These are phyloP conservation scores for Amphipoea oculea DNA, from an alignment of 2,888 invertebrate genomes.

Conservation along the genomic window DNA sequence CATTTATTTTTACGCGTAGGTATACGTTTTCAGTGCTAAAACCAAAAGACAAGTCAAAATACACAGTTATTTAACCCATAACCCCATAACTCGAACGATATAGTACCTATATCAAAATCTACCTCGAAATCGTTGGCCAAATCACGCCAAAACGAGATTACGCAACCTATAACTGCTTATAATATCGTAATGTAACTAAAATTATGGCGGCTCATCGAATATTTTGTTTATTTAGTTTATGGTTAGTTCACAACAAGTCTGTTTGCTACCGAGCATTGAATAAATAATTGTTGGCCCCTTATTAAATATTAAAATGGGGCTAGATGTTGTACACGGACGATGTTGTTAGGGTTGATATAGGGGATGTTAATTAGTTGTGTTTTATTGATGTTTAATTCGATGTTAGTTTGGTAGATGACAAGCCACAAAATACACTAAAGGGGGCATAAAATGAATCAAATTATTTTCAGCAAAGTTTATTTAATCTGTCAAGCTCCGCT, in stretches of 20 bases:
- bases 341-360: conserved; percentile 61
- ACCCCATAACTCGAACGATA: background rate
- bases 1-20: background rate
- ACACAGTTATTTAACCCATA: background rate
- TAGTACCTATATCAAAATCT: conserved; percentile 12
- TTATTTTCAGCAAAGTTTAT: background rate
- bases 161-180: conserved; percentile 60
- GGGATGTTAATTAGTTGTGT: conserved; percentile 39
- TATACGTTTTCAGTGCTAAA: background rate
- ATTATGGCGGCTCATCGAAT: conserved; percentile 81
- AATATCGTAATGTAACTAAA: conserved; percentile 73
- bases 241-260: conserved; percentile 80
- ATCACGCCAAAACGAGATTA: conserved; percentile 59
- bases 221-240: conserved; percentile 84
- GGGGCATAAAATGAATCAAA: background rate
- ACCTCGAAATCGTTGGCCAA: conserved; percentile 12
- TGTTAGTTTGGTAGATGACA: conserved; percentile 15
- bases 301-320: conserved; percentile 83
- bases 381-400: conserved; percentile 22
- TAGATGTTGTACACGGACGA: conserved; percentile 70
- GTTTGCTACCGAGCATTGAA: conserved; percentile 83
- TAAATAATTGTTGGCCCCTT: conserved; percentile 84
- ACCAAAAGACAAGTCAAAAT: background rate
- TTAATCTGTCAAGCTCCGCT: no score
- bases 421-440: background rate